These are phyloP conservation scores for Gymnocephalus cernua DNA, from an alignment of 2,113 vertebrate species.

Conservation along the genomic window DNA sequence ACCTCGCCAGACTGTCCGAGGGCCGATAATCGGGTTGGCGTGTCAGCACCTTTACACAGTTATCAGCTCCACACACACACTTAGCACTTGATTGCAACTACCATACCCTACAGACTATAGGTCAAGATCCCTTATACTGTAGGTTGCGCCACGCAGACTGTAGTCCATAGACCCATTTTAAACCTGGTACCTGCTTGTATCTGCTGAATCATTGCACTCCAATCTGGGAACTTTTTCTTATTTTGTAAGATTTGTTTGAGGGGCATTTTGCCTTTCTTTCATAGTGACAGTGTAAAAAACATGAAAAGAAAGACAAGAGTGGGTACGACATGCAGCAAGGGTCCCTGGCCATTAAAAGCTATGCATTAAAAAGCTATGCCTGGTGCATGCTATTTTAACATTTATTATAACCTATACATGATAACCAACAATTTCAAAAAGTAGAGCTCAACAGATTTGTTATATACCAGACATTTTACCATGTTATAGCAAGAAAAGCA, in stretches of 20 bases:
- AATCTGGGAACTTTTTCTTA: neutral
- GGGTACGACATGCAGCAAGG: neutral
- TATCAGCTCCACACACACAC: neutral
- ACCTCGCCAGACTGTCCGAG: too few relatives aligned
- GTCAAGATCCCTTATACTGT: constrained; percentile 1
- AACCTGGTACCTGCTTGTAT: neutral
- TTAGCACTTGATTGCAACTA: neutral
- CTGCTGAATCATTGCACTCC: neutral
- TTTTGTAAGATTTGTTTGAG: neutral
- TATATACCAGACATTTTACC: neutral
- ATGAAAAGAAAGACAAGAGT: neutral
- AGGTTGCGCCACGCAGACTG: neutral
- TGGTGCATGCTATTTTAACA: too few relatives aligned
- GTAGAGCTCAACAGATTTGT: neutral
- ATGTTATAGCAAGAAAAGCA: neutral
- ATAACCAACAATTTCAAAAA: too few relatives aligned
- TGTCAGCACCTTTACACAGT: too few relatives aligned
- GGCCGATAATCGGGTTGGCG: too few relatives aligned
- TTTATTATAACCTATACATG: too few relatives aligned
- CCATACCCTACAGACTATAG: neutral
- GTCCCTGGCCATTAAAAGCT: too few relatives aligned
- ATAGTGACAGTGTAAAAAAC: neutral
- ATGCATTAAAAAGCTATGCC: too few relatives aligned
- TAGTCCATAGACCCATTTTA: neutral
- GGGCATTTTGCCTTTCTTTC: neutral